phyloP scores from a whole-genome alignment of 2,113 vertebrate species.

The Heterocephalus glaber region DNA sequence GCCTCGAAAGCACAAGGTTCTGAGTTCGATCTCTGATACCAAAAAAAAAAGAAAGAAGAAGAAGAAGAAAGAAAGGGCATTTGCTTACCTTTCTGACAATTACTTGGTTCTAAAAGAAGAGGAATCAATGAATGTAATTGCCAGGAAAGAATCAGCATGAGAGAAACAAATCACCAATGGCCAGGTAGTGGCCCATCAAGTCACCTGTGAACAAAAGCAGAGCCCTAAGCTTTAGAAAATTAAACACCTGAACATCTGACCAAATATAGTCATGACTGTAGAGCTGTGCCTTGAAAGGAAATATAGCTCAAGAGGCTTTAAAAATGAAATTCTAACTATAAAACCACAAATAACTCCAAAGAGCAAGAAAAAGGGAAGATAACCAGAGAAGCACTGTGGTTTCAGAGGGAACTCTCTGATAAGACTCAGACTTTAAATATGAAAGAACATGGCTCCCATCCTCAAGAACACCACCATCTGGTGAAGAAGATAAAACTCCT shows the following conservation, averaged over 20 bases:
- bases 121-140: background rate
- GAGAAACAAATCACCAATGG: background rate
- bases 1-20: no score
- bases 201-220: background rate
- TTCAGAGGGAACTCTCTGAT: constrained; percentile 61
- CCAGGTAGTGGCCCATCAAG: background rate
- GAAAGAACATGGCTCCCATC: constrained; percentile 45
- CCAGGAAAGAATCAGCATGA: background rate
- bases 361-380: constrained; percentile 47
- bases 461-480: constrained; percentile 54
- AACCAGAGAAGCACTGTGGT: constrained; percentile 40
- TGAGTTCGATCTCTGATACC: no score
- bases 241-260: background rate
- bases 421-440: constrained; percentile 64
- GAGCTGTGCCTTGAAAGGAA: constrained; percentile 42
- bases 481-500: constrained; percentile 56
- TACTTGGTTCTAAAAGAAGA: constrained; percentile 1
- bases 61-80: constrained; percentile 1
- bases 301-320: constrained; percentile 57
- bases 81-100: constrained; percentile 16
- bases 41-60: no score
- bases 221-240: constrained; percentile 16
- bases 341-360: constrained; percentile 63
- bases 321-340: constrained; percentile 45
- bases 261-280: background rate